These are phyloP conservation scores for Tragelaphus eurycerus DNA, from an alignment of 2,797 vertebrate genomes.

Conservation along the genomic window DNA sequence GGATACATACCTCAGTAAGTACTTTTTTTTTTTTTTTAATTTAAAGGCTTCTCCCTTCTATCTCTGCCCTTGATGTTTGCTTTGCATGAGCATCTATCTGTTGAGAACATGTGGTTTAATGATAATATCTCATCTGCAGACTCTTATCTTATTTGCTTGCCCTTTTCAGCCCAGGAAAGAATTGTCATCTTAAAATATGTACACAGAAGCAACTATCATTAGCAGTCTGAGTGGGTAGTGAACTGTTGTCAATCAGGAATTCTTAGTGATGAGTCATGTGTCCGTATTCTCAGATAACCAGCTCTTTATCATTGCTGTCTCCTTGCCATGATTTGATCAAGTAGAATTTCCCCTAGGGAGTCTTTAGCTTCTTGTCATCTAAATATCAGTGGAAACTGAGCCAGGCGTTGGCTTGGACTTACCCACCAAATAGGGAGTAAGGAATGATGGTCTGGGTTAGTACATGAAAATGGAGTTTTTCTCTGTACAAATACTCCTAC, in stretches of 20 bases:
- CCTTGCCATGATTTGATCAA: not conserved
- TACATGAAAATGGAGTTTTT: not conserved
- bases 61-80: not conserved
- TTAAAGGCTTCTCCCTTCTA: not conserved
- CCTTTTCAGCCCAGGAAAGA: not conserved
- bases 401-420: not conserved
- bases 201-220: not conserved
- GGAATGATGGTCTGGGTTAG: not conserved
- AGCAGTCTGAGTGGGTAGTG: not conserved
- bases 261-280: not conserved
- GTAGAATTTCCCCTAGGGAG: not conserved
- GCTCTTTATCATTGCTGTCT: not conserved
- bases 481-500: slow-evolving; percentile 3
- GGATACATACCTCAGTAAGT: slow-evolving; percentile 95
- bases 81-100: not conserved
- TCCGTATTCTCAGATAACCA: not conserved
- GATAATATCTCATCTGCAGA: not conserved
- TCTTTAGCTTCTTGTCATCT: slow-evolving; percentile 4
- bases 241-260: not conserved
- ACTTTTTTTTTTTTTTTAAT: not conserved
- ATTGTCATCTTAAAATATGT: slow-evolving; percentile 10
- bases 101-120: not conserved
- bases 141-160: not conserved
- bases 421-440: not conserved
- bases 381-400: not conserved